Conservation (phyloP, 92 coral and sea anemone species). For the Scolanthus callimorphus region DNA sequence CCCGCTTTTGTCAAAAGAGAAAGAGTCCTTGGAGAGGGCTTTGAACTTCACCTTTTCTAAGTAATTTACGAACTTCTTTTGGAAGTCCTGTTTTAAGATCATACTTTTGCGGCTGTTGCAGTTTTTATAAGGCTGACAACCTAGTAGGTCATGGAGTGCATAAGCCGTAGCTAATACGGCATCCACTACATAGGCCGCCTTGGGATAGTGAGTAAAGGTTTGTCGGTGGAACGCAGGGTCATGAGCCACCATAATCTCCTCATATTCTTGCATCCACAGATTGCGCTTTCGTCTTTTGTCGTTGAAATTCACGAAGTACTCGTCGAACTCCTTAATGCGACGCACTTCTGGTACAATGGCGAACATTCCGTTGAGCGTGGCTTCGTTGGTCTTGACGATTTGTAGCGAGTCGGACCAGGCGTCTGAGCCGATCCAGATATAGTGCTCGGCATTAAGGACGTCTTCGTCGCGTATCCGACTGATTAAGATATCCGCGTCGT, state of each 20-base stretch:
- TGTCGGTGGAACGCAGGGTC: slow-evolving; percentile 70
- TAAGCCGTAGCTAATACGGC: slow-evolving; percentile 80
- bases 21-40: slow-evolving; percentile 55
- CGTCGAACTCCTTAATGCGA: slow-evolving; percentile 53
- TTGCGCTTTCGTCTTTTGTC: slow-evolving; percentile 65
- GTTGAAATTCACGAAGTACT: slow-evolving; percentile 70
- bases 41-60: slow-evolving; percentile 60
- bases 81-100: slow-evolving; percentile 13
- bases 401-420: slow-evolving; percentile 80
- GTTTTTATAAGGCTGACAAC: slow-evolving; percentile 56
- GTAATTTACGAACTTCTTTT: slow-evolving; percentile 33
- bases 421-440: slow-evolving; percentile 75
- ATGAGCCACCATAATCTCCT: slow-evolving; percentile 55
- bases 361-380: slow-evolving; percentile 58
- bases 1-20: slow-evolving; percentile 58
- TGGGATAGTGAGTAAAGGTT: slow-evolving; percentile 62
- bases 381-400: slow-evolving; percentile 64
- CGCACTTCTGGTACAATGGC: slow-evolving; percentile 74
- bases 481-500: slow-evolving; percentile 68
- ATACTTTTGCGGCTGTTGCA: slow-evolving; percentile 33
- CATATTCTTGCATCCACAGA: slow-evolving; percentile 83
- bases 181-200: slow-evolving; percentile 85
- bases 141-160: slow-evolving; percentile 76
- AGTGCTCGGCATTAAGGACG: slow-evolving; percentile 30
- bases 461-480: slow-evolving; percentile 41